Percentiles rank a stretch among this genome's conserved stretches.
Conservation (phyloP, 1,140 invertebrate genomes). For the Procambarus virginalis region DNA sequence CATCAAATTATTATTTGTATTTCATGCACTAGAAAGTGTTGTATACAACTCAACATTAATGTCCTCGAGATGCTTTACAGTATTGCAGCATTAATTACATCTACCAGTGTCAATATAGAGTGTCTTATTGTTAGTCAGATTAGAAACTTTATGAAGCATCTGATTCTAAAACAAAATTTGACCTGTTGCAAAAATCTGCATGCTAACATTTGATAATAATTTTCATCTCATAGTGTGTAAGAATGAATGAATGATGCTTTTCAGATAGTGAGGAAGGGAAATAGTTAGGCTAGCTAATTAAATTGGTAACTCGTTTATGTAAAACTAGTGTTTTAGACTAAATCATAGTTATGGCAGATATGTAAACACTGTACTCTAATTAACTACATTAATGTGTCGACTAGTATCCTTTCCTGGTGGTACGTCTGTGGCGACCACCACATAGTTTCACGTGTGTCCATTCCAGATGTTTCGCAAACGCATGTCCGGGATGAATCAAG, state of each 20-base stretch:
- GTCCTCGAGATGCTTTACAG: no score
- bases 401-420: constrained; percentile 40
- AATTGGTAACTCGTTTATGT: not conserved
- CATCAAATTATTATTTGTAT: no score
- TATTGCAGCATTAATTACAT: no score
- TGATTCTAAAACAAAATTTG: constrained; percentile 7
- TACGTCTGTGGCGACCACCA: constrained; percentile 53
- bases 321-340: not conserved
- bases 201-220: constrained; percentile 17
- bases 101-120: not conserved
- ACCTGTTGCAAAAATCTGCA: not conserved
- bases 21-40: no score
- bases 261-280: constrained; percentile 1
- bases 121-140: not conserved
- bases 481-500: constrained; percentile 65
- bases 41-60: no score
- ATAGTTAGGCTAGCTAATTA: not conserved
- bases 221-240: constrained; percentile 43
- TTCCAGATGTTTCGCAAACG: constrained; percentile 70
- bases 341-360: not conserved
- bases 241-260: constrained; percentile 28
- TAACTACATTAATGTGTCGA: constrained; percentile 27
- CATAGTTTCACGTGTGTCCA: constrained; percentile 71
- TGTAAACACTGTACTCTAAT: not conserved
- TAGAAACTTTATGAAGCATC: constrained; percentile 1